Evolutionary conservation across 2,888 invertebrate species (phyloP), one percentile per base, ranked within the genome.

Genomic region (Campopleginae sp.): DNA sequence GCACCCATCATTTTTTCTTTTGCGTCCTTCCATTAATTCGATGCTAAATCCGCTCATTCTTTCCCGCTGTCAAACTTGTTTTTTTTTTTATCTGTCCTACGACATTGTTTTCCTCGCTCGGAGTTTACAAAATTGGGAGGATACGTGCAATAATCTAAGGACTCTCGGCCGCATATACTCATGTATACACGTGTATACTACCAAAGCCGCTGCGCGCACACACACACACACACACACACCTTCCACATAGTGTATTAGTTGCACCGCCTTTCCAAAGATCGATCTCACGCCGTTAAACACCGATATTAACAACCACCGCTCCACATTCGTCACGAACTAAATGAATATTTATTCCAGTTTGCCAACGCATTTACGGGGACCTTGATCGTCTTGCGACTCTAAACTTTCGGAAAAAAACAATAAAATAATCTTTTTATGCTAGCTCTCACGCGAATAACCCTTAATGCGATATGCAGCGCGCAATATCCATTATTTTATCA

Each of bases 101-200:
- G 14, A 58, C 27, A 27, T 58, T 58, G 27, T 27, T 7, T 27
- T 58, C 23, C 27, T 58, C 14, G 19, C 1, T 48, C 7, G n/a
- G n/a, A 27, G 58, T 61, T 19, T 10, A 61, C 31, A 31, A 42
- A 58, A 31, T 38, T 6, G 33, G 10, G 66, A 48, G 54, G 65
- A 58, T 54, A n/a, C 70, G 66, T 27, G 86, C 84, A 87, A 86
- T 86, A 87, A 87, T 82, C 61, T 86, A 79, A 84, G 88, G 86
- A 87, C 85, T 87, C 84, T 65, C 71, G 66, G 68, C 71, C 66
- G n/a, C 27, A 72, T 78, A 78, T 80, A 80, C 84, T 77, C 63
- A 70, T 19, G 12, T 74, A 83, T 61, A 77, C 19, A 19, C 38
- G 27, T 68, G 58, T 27, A 19, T 61, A 61, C 31, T 19, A 66